phyloP scores from a whole-genome alignment of 2,797 vertebrate genomes.

The Syngnathus rostellatus region DNA sequence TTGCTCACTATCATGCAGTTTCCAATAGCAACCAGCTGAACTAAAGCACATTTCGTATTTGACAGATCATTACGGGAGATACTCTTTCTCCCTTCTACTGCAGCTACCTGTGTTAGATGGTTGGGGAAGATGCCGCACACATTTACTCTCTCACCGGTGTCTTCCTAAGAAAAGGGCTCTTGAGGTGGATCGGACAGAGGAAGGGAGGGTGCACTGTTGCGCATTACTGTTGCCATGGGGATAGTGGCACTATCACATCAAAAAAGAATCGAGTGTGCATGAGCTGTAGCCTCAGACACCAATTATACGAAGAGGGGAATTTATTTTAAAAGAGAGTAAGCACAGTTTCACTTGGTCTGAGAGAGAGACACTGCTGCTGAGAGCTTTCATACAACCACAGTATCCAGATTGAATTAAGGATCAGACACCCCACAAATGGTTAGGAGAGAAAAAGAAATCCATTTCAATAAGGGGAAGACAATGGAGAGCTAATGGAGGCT shows the following conservation, averaged over 20 bases:
- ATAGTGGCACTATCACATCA: slow-evolving; percentile 67
- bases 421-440: slow-evolving; percentile 41
- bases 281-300: slow-evolving; percentile 48
- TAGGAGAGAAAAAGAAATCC: slow-evolving; percentile 45
- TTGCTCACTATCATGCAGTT: slow-evolving; percentile 52
- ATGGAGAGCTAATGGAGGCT: slow-evolving; percentile 63
- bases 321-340: slow-evolving; percentile 54
- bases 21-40: slow-evolving; percentile 66
- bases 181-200: slow-evolving; percentile 16
- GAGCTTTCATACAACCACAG: slow-evolving; percentile 52
- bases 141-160: slow-evolving; percentile 37
- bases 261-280: slow-evolving; percentile 36
- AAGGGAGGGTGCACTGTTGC: slow-evolving; percentile 49
- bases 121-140: slow-evolving; percentile 44
- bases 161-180: slow-evolving; percentile 31
- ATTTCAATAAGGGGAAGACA: slow-evolving; percentile 63
- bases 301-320: slow-evolving; percentile 53
- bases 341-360: slow-evolving; percentile 32
- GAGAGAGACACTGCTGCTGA: slow-evolving; percentile 47
- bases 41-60: slow-evolving; percentile 50
- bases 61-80: slow-evolving; percentile 59
- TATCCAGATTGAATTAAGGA: slow-evolving; percentile 61
- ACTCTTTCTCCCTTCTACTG: slow-evolving; percentile 39
- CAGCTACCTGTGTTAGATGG: slow-evolving; percentile 50
- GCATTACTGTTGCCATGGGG: slow-evolving; percentile 75